Conservation (phyloP, 2,888 invertebrate genomes). For the Parasteatoda lunata region DNA sequence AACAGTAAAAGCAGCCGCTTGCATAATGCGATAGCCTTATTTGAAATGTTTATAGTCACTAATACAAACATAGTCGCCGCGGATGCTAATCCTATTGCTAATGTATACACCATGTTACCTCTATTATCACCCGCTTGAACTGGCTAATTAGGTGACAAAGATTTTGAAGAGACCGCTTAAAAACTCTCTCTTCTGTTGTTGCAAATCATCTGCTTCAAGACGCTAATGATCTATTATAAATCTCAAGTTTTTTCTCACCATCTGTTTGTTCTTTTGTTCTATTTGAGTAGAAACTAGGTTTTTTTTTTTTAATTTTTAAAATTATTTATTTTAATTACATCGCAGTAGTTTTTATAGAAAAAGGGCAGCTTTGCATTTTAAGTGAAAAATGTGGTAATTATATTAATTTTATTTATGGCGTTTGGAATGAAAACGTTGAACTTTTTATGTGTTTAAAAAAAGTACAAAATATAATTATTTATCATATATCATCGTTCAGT, state of each 20-base stretch:
- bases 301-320: constrained; percentile 27
- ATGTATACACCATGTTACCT: constrained; percentile 67
- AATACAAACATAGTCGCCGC: constrained; percentile 66
- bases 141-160: constrained; percentile 68
- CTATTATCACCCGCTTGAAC: constrained; percentile 67
- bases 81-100: constrained; percentile 68
- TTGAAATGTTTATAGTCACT: constrained; percentile 66
- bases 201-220: constrained; percentile 64
- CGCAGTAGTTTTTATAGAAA: constrained; percentile 15
- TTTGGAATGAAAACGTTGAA: too few relatives aligned
- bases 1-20: constrained; percentile 63
- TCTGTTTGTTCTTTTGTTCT: constrained; percentile 58
- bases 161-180: constrained; percentile 51
- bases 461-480: too few relatives aligned
- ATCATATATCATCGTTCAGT: too few relatives aligned
- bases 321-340: constrained; percentile 24
- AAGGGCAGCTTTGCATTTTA: background rate
- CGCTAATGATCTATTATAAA: constrained; percentile 65
- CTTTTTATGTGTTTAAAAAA: too few relatives aligned
- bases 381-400: constrained; percentile 9
- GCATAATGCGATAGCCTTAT: constrained; percentile 64
- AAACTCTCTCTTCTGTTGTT: constrained; percentile 54
- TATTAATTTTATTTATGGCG: constrained; percentile 26
- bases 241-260: constrained; percentile 50
- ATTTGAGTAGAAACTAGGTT: constrained; percentile 8